Percentiles rank a stretch among this genome's conserved stretches.
These are phyloP conservation scores for Okapia johnstoni DNA, from an alignment of 2,113 vertebrate genomes.

Conservation along the genomic window DNA sequence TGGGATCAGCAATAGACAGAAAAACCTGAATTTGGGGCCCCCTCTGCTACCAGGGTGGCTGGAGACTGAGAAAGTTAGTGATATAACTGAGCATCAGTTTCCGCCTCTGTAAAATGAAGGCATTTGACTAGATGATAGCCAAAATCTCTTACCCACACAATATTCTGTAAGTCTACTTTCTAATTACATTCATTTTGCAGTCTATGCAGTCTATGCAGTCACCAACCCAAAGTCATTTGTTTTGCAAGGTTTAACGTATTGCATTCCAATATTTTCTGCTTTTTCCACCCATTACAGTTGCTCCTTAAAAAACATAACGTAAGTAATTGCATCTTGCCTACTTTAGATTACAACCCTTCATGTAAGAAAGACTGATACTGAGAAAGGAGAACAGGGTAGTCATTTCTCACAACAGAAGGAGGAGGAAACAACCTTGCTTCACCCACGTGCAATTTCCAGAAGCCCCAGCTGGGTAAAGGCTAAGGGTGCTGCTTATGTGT, in stretches of 20 bases:
- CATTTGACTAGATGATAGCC: neutral
- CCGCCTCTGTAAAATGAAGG: neutral
- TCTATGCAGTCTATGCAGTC: neutral
- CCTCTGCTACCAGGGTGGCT: neutral
- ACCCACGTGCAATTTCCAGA: neutral
- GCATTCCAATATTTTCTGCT: neutral
- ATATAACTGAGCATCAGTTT: neutral
- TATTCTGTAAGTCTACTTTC: neutral
- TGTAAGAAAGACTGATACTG: neutral
- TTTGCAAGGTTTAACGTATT: neutral
- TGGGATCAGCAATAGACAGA: neutral
- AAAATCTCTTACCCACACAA: neutral
- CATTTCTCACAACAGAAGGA: neutral
- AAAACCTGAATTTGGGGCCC: neutral
- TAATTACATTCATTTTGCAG: neutral
- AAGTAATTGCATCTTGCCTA: neutral
- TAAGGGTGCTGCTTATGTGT: neutral
- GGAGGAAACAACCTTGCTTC: neutral
- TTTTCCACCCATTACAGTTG: neutral
- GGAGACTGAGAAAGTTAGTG: neutral
- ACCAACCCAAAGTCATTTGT: neutral
- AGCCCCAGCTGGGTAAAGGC: neutral
- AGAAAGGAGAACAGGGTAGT: slow-evolving; percentile 24
- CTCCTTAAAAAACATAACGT: neutral
- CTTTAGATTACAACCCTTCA: neutral